These are phyloP conservation scores for Heterodera filipjevi DNA, from an alignment of 2,888 invertebrate genomes.

Conservation along the genomic window DNA sequence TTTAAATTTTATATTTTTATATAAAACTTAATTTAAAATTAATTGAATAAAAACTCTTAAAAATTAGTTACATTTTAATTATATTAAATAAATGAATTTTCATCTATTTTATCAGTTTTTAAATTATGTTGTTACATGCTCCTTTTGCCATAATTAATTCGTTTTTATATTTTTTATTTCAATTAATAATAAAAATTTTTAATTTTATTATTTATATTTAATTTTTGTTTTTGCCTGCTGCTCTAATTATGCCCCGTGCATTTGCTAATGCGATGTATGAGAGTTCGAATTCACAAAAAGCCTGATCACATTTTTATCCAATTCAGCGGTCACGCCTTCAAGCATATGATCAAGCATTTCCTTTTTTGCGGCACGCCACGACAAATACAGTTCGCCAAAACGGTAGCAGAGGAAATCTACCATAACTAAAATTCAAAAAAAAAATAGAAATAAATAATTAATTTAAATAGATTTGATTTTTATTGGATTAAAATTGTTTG, in stretches of 20 bases:
- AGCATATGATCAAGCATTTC: not conserved
- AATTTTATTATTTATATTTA: too few species aligned
- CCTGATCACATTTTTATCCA: not conserved
- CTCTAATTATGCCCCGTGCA: not conserved
- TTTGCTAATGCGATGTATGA: not conserved
- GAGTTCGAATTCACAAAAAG: not conserved
- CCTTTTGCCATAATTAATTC: too few species aligned
- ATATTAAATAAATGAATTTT: too few species aligned
- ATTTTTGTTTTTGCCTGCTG: not conserved
- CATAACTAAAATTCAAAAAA: not conserved
- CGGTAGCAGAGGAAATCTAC: not conserved
- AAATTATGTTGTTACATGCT: not conserved
- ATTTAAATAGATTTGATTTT: too few species aligned
- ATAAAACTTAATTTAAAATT: too few species aligned
- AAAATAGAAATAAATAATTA: too few species aligned
- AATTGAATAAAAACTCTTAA: too few species aligned
- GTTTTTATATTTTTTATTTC: too few species aligned
- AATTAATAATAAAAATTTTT: too few species aligned
- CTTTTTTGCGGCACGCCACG: not conserved
- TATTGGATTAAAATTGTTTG: too few species aligned
- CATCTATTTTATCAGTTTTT: not conserved
- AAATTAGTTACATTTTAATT: too few species aligned
- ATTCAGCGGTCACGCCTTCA: not conserved
- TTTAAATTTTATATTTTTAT: too few species aligned
- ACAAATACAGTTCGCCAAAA: not conserved